Evolutionary conservation across 2,797 vertebrate genomes (phyloP).

Genomic region (Lutjanus campechanus): DNA sequence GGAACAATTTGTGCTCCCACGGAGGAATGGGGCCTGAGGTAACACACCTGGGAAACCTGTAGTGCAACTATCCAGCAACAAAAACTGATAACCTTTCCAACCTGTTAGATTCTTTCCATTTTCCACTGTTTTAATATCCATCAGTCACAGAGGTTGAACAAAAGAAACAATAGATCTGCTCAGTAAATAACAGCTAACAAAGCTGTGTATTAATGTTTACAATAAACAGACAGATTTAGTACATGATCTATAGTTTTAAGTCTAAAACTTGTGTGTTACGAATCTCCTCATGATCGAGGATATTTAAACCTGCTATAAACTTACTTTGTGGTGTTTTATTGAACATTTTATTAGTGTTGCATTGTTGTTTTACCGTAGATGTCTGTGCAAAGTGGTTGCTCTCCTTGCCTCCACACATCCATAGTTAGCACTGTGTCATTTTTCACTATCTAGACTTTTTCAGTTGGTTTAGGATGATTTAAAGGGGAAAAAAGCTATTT

Average conservation of each 20-base stretch:
- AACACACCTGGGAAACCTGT: conserved; percentile 49
- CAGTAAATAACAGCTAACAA: background rate
- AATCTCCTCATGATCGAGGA: background rate
- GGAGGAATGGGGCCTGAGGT: conserved; percentile 41
- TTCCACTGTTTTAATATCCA: background rate
- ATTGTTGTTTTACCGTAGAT: background rate
- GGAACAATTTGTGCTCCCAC: conserved; percentile 22
- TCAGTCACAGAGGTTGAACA: background rate
- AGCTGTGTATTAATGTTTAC: background rate
- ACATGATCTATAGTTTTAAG: background rate
- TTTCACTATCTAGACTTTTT: background rate
- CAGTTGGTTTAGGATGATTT: background rate
- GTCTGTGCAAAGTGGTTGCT: background rate
- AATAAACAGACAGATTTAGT: background rate
- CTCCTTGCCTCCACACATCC: background rate
- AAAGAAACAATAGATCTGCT: background rate
- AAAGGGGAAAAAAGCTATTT: background rate
- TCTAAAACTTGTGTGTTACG: background rate
- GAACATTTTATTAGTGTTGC: background rate
- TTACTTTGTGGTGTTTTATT: background rate
- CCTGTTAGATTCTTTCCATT: conserved; percentile 14
- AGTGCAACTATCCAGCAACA: background rate
- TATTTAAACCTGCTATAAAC: background rate
- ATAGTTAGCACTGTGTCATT: background rate
- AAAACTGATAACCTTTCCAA: conserved; percentile 18